Base-by-base conservation (phyloP, 2,797 vertebrate genomes). In the Galago senegalensis region DNA sequence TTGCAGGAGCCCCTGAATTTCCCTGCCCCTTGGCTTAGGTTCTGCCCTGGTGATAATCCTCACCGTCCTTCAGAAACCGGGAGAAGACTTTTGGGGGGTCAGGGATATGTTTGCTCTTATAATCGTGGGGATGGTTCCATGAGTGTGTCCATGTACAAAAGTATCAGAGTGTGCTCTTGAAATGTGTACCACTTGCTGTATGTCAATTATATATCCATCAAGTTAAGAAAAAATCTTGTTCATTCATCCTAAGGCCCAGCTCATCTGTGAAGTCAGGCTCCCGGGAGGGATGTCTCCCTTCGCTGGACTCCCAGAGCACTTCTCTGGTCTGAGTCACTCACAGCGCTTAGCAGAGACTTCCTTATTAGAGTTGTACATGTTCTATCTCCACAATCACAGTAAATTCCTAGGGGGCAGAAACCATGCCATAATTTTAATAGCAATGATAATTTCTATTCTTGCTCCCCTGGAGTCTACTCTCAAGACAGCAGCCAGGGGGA, bases 351-450 rank as follows among this genome's bases (percentile, higher is more conserved):
- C 89, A 40, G 88, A 85, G 7, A 70, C 58, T 95, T 97, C 96
- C 97, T 94, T 46, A 46, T 94, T 76, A 16, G 34, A 60, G 34
- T 0, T 10, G 0, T 20, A 7, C 87, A 0, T 97, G 97, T 87
- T 87, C 87, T 97, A 97, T 97, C 97, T 93, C 46, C 21, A 46
- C 56, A 2, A 97, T 97, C 97, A 18, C 1, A 14, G 84, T 40
- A 13, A 85, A 97, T 96, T 97, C 96, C 97, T 67, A 8, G 53
- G 60, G 72, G 43, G 72, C 97, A 97, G 95, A 86, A 95, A 96
- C 94, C 93, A 21, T 96, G 84, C 37, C 17, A 0, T 27, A n/a
- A 75, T 34, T 84, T 70, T 73, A 86, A 79, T 20, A 61, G 67
- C 37, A 23, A 92, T 37, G 60, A 61, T 80, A 75, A 67, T 29